Conservation (phyloP, 1,140 invertebrate species). For the Halictus rubicundus region DNA sequence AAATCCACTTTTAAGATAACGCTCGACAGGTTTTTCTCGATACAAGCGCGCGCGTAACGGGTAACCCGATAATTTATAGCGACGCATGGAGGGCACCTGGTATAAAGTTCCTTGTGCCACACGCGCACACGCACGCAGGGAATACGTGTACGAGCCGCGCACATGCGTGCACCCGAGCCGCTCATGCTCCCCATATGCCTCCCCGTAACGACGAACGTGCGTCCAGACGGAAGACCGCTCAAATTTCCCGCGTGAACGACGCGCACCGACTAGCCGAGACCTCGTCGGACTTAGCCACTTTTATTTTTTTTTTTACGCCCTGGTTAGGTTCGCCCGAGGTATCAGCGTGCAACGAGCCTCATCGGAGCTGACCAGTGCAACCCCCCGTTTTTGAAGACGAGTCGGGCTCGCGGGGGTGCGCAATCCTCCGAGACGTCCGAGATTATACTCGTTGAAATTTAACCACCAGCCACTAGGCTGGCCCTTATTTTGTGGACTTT, state of each 20-base stretch:
- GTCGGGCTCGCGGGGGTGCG: too few relatives aligned
- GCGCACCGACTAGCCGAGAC: conserved; percentile 30
- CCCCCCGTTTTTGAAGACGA: too few relatives aligned
- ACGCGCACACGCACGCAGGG: conserved; percentile 14
- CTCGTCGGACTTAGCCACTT: conserved; percentile 14
- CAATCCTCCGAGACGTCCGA: too few relatives aligned
- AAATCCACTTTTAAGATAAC: conserved; percentile 48
- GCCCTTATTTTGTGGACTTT: too few relatives aligned
- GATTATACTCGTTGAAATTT: too few relatives aligned
- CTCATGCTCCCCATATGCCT: conserved; percentile 56
- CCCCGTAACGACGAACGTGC: conserved; percentile 55
- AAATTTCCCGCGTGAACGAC: conserved; percentile 68
- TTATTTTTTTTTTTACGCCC: neutral
- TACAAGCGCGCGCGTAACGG: conserved; percentile 48
- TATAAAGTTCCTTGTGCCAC: conserved; percentile 58
- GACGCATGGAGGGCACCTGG: conserved; percentile 48
- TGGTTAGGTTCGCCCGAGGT: neutral
- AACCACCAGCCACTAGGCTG: too few relatives aligned
- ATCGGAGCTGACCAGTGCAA: too few relatives aligned
- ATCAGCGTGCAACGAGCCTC: neutral
- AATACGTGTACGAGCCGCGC: neutral
- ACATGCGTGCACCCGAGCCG: conserved; percentile 42
- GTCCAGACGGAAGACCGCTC: conserved; percentile 64
- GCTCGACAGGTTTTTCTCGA: conserved; percentile 55
- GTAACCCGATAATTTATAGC: conserved; percentile 67